Conservation (phyloP, 2,888 invertebrate species). For the Poecilus cupreus region DNA sequence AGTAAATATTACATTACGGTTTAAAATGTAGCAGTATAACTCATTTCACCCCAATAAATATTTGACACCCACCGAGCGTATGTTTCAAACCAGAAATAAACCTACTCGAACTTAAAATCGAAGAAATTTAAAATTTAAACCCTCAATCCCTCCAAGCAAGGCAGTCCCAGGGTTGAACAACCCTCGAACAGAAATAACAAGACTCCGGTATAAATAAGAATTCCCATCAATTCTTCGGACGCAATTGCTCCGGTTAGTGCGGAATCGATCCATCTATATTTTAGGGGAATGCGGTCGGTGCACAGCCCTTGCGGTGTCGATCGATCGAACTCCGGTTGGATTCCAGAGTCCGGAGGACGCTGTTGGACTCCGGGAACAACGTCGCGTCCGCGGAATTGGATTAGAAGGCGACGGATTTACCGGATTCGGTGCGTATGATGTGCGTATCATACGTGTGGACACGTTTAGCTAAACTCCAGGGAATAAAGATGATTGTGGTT, state of each 20-base stretch:
- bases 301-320: not conserved
- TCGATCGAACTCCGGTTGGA: constrained; percentile 27
- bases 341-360: not conserved
- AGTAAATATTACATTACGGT: not conserved
- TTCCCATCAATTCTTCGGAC: constrained; percentile 50
- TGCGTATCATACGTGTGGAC: not conserved
- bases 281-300: constrained; percentile 40
- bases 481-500: constrained; percentile 23
- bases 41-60: constrained; percentile 24
- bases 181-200: constrained; percentile 26
- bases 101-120: constrained; percentile 26
- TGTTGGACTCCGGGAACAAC: not conserved
- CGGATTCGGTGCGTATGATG: constrained; percentile 18
- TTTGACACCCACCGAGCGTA: constrained; percentile 16
- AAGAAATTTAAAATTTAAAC: constrained; percentile 31
- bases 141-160: not conserved
- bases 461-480: not conserved
- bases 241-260: constrained; percentile 44
- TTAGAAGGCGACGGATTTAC: constrained; percentile 45
- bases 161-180: not conserved
- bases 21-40: constrained; percentile 4
- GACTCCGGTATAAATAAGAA: constrained; percentile 51
- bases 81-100: constrained; percentile 15
- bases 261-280: constrained; percentile 56
- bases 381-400: constrained; percentile 30